Conservation (phyloP, 2,888 invertebrate species). For the Oscheius onirici region DNA sequence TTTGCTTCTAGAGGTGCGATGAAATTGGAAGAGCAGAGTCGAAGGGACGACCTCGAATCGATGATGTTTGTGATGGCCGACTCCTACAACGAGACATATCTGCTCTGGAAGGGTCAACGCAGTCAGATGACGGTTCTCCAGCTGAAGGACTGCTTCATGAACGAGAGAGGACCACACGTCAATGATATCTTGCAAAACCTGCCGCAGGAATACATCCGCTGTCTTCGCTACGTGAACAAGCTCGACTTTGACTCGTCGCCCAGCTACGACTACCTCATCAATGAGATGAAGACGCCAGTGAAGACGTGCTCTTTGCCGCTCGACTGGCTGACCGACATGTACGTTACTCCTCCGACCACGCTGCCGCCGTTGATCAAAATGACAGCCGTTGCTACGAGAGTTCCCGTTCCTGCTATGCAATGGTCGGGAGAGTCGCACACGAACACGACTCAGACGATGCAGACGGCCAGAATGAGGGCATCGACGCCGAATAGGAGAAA, state of each 20-base stretch:
- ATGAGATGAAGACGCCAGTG: background rate
- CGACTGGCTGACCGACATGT: slow-evolving; percentile 3
- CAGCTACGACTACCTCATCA: slow-evolving; percentile 15
- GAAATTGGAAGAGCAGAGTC: slow-evolving; percentile 41
- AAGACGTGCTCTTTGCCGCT: slow-evolving; percentile 1
- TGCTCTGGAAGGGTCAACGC: slow-evolving; percentile 9
- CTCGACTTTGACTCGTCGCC: background rate
- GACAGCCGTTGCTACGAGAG: too few species aligned
- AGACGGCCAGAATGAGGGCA: background rate
- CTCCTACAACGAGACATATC: slow-evolving; percentile 13
- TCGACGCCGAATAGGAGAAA: background rate
- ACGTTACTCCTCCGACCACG: too few species aligned
- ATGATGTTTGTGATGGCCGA: slow-evolving; percentile 21
- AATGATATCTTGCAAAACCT: background rate
- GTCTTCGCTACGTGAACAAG: slow-evolving; percentile 1
- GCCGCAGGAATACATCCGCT: background rate
- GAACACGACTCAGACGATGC: background rate
- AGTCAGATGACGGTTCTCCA: background rate
- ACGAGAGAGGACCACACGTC: background rate
- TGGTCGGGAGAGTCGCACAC: background rate
- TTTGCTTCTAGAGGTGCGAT: slow-evolving; percentile 41
- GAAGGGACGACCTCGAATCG: slow-evolving; percentile 50
- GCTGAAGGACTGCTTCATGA: slow-evolving; percentile 17
- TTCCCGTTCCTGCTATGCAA: too few species aligned
- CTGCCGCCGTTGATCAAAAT: background rate